phyloP scores from a whole-genome alignment of 2,797 vertebrate species.

The Pseudomugil gertrudae region DNA sequence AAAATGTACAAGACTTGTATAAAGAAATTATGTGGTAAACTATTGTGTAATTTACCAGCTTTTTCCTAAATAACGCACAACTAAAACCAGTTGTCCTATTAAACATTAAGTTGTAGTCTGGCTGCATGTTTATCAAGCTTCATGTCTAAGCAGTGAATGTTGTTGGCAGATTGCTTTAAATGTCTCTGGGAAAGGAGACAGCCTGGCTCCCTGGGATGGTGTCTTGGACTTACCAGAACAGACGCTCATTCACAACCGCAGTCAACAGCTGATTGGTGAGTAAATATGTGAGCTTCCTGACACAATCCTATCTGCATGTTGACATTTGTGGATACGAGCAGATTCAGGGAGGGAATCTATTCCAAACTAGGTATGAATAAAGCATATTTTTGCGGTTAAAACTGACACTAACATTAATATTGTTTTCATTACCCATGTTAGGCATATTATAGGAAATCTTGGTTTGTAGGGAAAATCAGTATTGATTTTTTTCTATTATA shows the following conservation, averaged over 20 bases:
- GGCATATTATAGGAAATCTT: neutral
- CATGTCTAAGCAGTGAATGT: too few species aligned
- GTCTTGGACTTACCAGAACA: constrained; percentile 94
- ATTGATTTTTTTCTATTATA: neutral
- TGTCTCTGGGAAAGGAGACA: constrained; percentile 96
- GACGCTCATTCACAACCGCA: constrained; percentile 89
- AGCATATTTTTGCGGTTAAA: neutral
- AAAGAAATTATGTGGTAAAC: too few species aligned
- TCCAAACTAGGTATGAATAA: neutral
- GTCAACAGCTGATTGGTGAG: constrained; percentile 92
- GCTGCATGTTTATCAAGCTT: constrained; percentile 9
- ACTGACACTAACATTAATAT: neutral
- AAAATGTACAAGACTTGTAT: too few species aligned
- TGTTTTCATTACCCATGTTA: too few species aligned
- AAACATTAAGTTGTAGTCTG: neutral
- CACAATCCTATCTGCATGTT: neutral
- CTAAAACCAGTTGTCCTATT: neutral
- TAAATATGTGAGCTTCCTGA: constrained; percentile 33
- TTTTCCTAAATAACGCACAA: neutral
- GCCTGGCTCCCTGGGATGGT: constrained; percentile 94
- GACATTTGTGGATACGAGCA: fast-evolving
- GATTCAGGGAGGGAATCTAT: too few species aligned
- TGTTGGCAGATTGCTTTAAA: constrained; percentile 91
- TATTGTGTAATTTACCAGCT: neutral
- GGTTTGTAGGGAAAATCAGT: neutral